phyloP scores from a whole-genome alignment of 2,113 vertebrate genomes.

The Amphiprion ocellaris region DNA sequence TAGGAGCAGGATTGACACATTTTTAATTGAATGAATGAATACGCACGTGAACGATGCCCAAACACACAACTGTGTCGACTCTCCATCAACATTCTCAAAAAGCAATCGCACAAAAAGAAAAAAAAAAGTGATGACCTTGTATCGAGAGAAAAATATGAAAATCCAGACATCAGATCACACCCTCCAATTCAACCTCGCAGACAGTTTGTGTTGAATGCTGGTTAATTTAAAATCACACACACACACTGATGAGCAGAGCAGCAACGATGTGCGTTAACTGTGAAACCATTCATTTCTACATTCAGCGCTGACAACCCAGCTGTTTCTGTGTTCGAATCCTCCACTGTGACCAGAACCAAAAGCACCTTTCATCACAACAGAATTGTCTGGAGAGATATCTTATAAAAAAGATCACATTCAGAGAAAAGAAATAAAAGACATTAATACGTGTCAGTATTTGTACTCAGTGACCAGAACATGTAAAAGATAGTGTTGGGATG shows the following conservation, averaged over 20 bases:
- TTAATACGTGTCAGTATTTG: conserved; percentile 38
- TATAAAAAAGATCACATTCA: conserved; percentile 74
- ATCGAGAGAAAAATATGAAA: neutral
- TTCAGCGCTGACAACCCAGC: conserved; percentile 70
- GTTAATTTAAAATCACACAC: conserved; percentile 54
- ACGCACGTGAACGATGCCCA: conserved; percentile 51
- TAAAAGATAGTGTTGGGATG: conserved; percentile 28
- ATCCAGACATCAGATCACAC: conserved; percentile 29
- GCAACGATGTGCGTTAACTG: conserved; percentile 40
- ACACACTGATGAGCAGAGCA: conserved; percentile 58
- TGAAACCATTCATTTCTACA: conserved; percentile 71
- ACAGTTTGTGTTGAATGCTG: conserved; percentile 64
- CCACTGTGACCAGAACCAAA: conserved; percentile 38
- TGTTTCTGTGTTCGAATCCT: conserved; percentile 38
- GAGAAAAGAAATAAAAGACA: conserved; percentile 14
- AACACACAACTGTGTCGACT: conserved; percentile 56
- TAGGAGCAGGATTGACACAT: conserved; percentile 23
- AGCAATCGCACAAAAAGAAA: conserved; percentile 14
- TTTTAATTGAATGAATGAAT: conserved; percentile 55
- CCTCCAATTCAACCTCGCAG: conserved; percentile 23
- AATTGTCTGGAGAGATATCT: conserved; percentile 59
- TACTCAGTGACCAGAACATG: conserved; percentile 43
- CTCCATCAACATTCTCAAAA: conserved; percentile 34
- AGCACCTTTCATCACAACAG: conserved; percentile 64
- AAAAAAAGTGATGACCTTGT: neutral